These are phyloP conservation scores for Dryobates pubescens DNA, from an alignment of 2,797 vertebrate species.

Conservation along the genomic window DNA sequence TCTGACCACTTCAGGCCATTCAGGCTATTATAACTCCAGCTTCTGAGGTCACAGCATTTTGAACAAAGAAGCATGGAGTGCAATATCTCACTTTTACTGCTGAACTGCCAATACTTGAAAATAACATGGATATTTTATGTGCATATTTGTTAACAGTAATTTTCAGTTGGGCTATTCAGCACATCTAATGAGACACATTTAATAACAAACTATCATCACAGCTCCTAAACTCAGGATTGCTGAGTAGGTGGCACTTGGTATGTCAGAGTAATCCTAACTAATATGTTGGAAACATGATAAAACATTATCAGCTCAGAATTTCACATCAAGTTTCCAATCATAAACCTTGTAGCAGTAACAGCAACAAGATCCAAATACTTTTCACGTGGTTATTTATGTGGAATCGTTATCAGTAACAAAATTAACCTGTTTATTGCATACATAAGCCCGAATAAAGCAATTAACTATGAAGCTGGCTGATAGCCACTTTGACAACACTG, in stretches of 20 bases:
- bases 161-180: background rate
- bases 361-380: background rate
- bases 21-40: background rate
- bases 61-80: background rate
- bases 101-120: background rate
- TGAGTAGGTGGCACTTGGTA: conserved; percentile 15
- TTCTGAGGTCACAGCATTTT: background rate
- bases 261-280: background rate
- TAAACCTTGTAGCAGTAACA: background rate
- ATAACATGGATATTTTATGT: background rate
- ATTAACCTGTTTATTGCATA: background rate
- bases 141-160: background rate
- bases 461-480: background rate
- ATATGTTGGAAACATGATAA: background rate
- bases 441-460: background rate
- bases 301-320: background rate
- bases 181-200: background rate
- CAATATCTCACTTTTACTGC: background rate
- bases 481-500: background rate
- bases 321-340: background rate
- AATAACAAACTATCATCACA: background rate
- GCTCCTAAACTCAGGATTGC: background rate
- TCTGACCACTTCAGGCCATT: background rate
- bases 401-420: background rate
- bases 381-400: background rate